Evolutionary conservation across 2,888 invertebrate species (phyloP), one percentile per base, ranked within the genome.

Genomic region (Melinaea marsaeus): DNA sequence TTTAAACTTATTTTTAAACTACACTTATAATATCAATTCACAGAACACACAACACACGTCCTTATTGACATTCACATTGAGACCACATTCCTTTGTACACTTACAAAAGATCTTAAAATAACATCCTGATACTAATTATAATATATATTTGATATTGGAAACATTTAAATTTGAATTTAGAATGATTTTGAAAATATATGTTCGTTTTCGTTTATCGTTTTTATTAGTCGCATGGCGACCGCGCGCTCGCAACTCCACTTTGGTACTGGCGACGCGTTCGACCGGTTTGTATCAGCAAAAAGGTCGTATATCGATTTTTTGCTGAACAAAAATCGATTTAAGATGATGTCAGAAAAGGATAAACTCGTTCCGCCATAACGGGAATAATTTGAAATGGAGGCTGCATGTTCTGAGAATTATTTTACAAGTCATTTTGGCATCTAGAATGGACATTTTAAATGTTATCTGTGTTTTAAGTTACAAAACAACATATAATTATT

Each of bases 171-270:
- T 72, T 71, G 71, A 68, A 67, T 63, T 74, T 74, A 66, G 67
- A 75, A 71, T 78, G 63, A 65, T 62, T 55, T 48, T 66, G 69
- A 71, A 9, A 9, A 9, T 9, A 71, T 72, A 64, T 69, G 68
- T 80, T 87, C 85, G 85, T 80, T 80, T 80, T 86, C 84, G 83
- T 79, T 83, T 74, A 71, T 88, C 86, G 87, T 88, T 86, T 77
- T 75, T 57, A 58, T 66, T 73, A 72, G 76, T 80, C 78, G 83
- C 89, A 89, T 89, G 77, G 88, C 89, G 88, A 81, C 88, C 87
- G 86, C 87, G 84, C 88, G 87, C 74, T 80, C 79, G 75, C 71
- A 68, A 72, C 75, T 84, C 84, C 82, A 73, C 79, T 80, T 78
- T 79, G 70, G 73, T 71, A 78, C 79, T 76, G 70, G 69, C 67